These are phyloP conservation scores for Lutjanus campechanus DNA, from an alignment of 2,797 vertebrate genomes.

Conservation along the genomic window DNA sequence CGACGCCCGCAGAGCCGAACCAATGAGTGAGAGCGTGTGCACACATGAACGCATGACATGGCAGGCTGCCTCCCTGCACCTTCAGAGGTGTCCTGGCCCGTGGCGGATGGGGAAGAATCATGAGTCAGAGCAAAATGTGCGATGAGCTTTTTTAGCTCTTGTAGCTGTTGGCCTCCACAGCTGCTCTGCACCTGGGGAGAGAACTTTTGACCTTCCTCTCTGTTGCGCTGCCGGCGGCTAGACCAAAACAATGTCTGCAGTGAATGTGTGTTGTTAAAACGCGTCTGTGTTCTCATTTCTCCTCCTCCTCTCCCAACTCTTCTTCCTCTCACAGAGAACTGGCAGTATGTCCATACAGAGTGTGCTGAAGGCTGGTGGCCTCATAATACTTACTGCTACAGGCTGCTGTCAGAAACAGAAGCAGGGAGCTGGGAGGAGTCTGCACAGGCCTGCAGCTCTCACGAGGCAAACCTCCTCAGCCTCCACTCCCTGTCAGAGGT, in stretches of 20 bases:
- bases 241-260: conserved; percentile 64
- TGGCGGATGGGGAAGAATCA: conserved; percentile 10
- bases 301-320: conserved; percentile 7
- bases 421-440: conserved; percentile 89
- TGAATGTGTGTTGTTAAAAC: conserved; percentile 24
- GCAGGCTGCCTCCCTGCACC: neutral
- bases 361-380: conserved; percentile 91
- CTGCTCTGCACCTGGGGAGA: conserved; percentile 67
- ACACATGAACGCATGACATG: conserved; percentile 10
- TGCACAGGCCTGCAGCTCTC: conserved; percentile 82
- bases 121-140: conserved; percentile 33
- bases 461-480: conserved; percentile 86
- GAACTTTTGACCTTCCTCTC: conserved; percentile 57
- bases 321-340: conserved; percentile 82
- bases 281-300: conserved; percentile 22
- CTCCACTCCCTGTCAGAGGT: conserved; percentile 89
- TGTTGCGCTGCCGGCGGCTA: conserved; percentile 12
- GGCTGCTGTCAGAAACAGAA: conserved; percentile 81
- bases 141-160: conserved; percentile 27
- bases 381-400: conserved; percentile 91
- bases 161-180: conserved; percentile 56
- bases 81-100: neutral
- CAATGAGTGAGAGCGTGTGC: conserved; percentile 82
- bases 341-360: conserved; percentile 90
- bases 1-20: conserved; percentile 79